A percentile compares a stretch with the other conserved stretches of the same genome.
Conservation (phyloP, 2,113 vertebrate species). For the Numida meleagris region DNA sequence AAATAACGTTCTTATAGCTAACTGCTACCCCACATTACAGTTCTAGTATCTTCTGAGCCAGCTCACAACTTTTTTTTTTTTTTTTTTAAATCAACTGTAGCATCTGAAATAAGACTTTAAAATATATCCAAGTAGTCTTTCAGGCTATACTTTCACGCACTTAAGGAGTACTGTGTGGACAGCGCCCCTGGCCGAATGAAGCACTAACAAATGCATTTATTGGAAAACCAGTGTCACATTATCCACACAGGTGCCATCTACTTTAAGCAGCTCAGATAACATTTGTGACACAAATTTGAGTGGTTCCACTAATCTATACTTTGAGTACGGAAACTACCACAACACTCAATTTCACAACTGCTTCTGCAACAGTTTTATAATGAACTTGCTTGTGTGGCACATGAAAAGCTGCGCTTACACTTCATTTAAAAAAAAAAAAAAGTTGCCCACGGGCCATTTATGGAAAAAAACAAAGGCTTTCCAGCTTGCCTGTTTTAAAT, state of each 20-base stretch:
- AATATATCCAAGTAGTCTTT: constrained; percentile 67
- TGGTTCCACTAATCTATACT: background rate
- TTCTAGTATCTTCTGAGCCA: constrained; percentile 91
- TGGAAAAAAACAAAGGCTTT: constrained; percentile 49
- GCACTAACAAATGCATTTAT: background rate
- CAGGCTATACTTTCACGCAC: constrained; percentile 14
- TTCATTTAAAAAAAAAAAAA: background rate
- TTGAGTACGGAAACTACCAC: background rate
- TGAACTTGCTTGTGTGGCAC: background rate
- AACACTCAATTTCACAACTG: background rate
- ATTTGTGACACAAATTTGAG: background rate
- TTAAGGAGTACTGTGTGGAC: constrained; percentile 7
- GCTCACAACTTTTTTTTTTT: constrained; percentile 86
- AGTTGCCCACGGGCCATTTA: background rate
- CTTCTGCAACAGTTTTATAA: background rate
- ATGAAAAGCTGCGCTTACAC: background rate
- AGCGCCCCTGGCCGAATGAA: constrained; percentile 36
- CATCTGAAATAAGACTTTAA: constrained; percentile 75
- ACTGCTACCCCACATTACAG: constrained; percentile 83
- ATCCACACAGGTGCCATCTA: background rate
- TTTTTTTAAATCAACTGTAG: constrained; percentile 47
- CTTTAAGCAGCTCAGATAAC: background rate
- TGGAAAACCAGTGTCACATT: background rate
- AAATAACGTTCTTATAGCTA: constrained; percentile 81
- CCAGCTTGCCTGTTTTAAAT: constrained; percentile 37